Percentiles rank a stretch among this genome's conserved stretches.
These are phyloP conservation scores for Theonella swinhoei DNA, from an alignment of 37 sponge, comb jelly and placozoan genomes.

Conservation along the genomic window DNA sequence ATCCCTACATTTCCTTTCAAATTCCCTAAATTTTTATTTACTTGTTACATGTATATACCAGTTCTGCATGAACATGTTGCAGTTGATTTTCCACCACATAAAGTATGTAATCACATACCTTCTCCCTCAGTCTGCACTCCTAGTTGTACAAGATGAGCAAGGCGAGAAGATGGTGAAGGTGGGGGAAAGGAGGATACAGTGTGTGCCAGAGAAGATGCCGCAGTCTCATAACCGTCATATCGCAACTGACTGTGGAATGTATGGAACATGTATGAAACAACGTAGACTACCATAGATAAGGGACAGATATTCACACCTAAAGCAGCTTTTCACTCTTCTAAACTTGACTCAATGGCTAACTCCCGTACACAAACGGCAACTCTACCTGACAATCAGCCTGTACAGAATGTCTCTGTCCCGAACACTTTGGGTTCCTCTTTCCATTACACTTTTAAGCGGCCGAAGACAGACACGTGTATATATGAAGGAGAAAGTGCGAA, in stretches of 20 bases:
- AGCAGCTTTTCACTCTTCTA: neutral
- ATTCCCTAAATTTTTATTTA: no score
- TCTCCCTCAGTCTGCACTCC: slow-evolving; percentile 76
- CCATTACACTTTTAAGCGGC: no score
- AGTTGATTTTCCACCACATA: neutral
- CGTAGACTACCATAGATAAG: no score
- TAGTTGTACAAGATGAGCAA: slow-evolving; percentile 77
- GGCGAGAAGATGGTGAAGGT: slow-evolving; percentile 77
- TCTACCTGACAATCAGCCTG: slow-evolving; percentile 79
- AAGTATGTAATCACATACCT: slow-evolving; percentile 30
- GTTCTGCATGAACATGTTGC: no score
- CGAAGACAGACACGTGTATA: no score
- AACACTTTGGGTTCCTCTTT: slow-evolving; percentile 5
- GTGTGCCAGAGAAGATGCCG: slow-evolving; percentile 64
- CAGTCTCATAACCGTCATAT: slow-evolving; percentile 88
- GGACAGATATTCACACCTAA: neutral
- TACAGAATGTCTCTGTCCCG: slow-evolving; percentile 79
- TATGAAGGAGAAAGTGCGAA: no score
- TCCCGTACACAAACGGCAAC: neutral
- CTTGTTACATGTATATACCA: no score
- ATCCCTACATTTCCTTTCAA: no score
- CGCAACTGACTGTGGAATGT: slow-evolving; percentile 88
- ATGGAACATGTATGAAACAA: no score
- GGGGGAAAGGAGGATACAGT: slow-evolving; percentile 61
- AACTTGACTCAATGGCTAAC: no score